Conservation (phyloP, 92 coral and sea anemone species). For the Galaxea fascicularis region DNA sequence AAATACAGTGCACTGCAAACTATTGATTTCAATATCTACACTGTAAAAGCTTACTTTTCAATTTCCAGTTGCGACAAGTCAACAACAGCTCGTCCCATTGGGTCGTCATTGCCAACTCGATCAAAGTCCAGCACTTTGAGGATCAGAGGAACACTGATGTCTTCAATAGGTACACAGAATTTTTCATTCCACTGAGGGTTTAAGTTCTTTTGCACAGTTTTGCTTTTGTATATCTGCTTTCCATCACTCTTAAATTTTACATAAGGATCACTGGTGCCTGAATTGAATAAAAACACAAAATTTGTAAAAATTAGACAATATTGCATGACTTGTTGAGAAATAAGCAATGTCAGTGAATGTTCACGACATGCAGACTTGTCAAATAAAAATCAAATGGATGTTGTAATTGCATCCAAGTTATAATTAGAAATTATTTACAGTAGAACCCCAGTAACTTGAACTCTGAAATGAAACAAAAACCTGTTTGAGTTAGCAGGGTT, state of each 20-base stretch:
- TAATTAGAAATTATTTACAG: no score
- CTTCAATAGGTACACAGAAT: constrained; percentile 99
- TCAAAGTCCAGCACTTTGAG: constrained; percentile 97
- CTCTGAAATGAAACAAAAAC: no score
- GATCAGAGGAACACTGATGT: constrained; percentile 94
- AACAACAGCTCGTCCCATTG: constrained; percentile 95
- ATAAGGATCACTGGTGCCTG: constrained; percentile 99
- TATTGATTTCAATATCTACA: background rate
- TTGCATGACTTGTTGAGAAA: background rate
- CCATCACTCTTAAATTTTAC: constrained; percentile 99
- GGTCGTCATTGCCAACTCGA: constrained; percentile 97
- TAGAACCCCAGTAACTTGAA: no score
- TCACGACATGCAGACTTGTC: background rate
- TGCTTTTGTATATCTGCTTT: constrained; percentile 96
- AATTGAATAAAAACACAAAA: background rate
- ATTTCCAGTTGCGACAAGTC: constrained; percentile 89
- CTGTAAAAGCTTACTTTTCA: constrained; percentile 38
- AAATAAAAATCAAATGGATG: no score
- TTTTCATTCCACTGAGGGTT: constrained; percentile 99
- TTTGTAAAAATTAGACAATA: background rate
- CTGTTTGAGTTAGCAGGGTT: no score
- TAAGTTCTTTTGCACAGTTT: constrained; percentile 91
- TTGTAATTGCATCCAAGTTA: no score
- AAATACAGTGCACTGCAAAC: no score
- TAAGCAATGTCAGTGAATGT: background rate